Conservation (phyloP, 2,888 invertebrate species). For the Erpobdella octoculata region DNA sequence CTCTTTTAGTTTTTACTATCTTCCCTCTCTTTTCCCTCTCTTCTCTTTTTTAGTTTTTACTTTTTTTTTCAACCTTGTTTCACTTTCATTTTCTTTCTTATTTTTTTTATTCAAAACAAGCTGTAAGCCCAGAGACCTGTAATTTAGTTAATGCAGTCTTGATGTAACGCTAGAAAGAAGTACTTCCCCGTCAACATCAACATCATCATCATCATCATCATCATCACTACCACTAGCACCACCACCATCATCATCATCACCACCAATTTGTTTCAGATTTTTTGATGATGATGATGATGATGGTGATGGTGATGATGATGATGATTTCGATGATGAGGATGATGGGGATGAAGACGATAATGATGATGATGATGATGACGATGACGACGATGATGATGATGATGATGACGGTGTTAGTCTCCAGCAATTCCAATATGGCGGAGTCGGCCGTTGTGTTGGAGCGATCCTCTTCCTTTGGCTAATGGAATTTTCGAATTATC, state of each 20-base stretch:
- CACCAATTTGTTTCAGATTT: background rate
- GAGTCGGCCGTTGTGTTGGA: background rate
- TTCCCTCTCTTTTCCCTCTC: too few species aligned
- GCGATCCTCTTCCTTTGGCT: background rate
- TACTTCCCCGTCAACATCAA: too few species aligned
- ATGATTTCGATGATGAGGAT: background rate
- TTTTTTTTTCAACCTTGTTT: too few species aligned
- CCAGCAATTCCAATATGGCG: background rate
- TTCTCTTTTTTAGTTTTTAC: too few species aligned
- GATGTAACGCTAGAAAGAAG: too few species aligned
- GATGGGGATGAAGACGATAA: constrained; percentile 7
- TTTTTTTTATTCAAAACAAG: too few species aligned
- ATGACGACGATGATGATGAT: constrained; percentile 14
- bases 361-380: constrained; percentile 15
- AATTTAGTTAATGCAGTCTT: too few species aligned
- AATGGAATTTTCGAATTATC: too few species aligned
- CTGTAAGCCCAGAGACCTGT: too few species aligned
- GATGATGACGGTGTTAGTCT: background rate
- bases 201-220: background rate
- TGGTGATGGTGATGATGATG: background rate
- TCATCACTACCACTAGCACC: background rate
- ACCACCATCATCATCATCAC: background rate
- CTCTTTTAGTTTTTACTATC: too few species aligned
- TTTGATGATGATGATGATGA: background rate
- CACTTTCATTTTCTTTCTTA: too few species aligned